Percentiles rank a stretch among this genome's conserved stretches.
phyloP scores from a whole-genome alignment of 2,797 vertebrate genomes.

The Chiroxiphia lanceolata region DNA sequence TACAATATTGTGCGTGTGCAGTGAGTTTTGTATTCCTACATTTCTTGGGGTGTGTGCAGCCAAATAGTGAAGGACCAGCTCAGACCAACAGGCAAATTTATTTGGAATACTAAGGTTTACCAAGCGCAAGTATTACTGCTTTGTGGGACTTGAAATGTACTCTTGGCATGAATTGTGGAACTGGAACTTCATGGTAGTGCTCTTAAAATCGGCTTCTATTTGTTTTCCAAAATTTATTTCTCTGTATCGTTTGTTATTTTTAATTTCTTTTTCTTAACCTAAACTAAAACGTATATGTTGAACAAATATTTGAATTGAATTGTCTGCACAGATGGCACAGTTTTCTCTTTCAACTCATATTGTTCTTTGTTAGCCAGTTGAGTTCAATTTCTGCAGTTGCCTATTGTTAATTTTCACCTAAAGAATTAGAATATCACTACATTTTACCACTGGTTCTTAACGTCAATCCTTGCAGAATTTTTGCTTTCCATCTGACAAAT shows the following conservation, averaged over 20 bases:
- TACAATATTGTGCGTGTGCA: accelerated
- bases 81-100: neutral
- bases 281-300: accelerated
- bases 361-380: neutral
- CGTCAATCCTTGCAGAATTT: neutral
- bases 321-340: neutral
- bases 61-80: neutral
- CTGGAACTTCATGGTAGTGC: neutral
- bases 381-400: neutral
- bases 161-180: neutral
- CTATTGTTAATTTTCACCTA: neutral
- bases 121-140: neutral
- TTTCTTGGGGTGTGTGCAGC: neutral
- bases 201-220: neutral
- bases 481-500: neutral
- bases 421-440: neutral
- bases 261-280: neutral
- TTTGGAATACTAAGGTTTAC: neutral
- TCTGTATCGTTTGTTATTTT: neutral
- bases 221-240: neutral
- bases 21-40: neutral
- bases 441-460: neutral
- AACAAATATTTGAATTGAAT: neutral
- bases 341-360: neutral
- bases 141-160: neutral